A percentile compares a stretch with the other conserved stretches of the same genome.
Evolutionary conservation across 2,888 invertebrate species (phyloP).

Genomic region (Noctua fimbriata): DNA sequence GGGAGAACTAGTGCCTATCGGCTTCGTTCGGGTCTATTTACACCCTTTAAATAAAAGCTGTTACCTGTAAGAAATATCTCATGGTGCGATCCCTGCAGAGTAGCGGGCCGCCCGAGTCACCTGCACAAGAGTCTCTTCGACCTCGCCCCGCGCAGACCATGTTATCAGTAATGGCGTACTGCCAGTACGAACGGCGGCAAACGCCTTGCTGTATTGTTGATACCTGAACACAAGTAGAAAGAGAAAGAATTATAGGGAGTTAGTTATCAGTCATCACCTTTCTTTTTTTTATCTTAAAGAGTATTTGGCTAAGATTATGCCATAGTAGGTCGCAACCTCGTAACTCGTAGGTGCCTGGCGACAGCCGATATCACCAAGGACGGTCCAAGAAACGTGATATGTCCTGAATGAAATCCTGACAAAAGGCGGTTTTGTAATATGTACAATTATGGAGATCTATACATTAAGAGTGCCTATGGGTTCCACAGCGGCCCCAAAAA

Average conservation of each 20-base stretch:
- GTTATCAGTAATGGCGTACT: conserved; percentile 96
- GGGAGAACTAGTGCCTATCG: too few species aligned
- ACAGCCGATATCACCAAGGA: neutral
- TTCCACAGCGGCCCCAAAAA: neutral
- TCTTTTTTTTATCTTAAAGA: neutral
- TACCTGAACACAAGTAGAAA: conserved; percentile 88
- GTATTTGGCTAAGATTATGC: neutral
- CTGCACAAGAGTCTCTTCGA: conserved; percentile 97
- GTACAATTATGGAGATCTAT: neutral
- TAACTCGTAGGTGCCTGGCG: neutral
- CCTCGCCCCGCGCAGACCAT: conserved; percentile 99
- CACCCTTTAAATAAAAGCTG: neutral
- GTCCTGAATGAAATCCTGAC: neutral
- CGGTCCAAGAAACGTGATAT: neutral
- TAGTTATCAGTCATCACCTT: neutral
- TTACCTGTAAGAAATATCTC: conserved; percentile 91
- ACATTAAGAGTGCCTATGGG: too few species aligned
- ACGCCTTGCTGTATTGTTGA: conserved; percentile 95
- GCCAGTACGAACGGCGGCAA: conserved; percentile 95
- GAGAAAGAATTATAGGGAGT: neutral
- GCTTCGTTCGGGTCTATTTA: too few species aligned
- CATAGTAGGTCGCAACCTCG: neutral
- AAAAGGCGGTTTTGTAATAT: neutral
- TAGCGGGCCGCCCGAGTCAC: conserved; percentile 92
- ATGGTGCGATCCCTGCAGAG: conserved; percentile 90